These are phyloP conservation scores for Altica lythri DNA, from an alignment of 2,888 invertebrate species.

Conservation along the genomic window DNA sequence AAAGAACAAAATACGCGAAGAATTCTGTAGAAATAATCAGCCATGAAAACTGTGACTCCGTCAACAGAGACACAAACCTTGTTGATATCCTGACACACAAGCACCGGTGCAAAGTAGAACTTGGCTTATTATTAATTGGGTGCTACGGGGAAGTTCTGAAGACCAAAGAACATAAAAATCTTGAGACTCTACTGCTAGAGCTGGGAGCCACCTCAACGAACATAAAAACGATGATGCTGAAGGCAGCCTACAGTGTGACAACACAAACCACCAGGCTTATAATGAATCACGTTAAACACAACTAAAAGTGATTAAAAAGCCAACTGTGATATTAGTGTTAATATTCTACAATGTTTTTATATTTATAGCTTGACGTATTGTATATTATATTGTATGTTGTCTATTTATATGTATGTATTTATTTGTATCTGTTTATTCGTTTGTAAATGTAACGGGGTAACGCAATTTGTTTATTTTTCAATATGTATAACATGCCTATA, in stretches of 20 bases:
- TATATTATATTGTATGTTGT: too few species aligned
- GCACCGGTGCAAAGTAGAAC: not conserved
- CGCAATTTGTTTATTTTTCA: too few species aligned
- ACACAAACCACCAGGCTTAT: not conserved
- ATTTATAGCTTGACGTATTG: too few species aligned
- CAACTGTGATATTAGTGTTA: too few species aligned
- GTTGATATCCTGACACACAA: not conserved
- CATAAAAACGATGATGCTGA: not conserved
- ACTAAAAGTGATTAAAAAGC: too few species aligned
- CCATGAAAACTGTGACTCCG: not conserved
- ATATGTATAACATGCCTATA: too few species aligned
- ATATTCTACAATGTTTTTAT: too few species aligned
- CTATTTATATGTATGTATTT: too few species aligned
- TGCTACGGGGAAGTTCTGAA: not conserved
- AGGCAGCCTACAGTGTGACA: not conserved
- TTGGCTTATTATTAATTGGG: too few species aligned
- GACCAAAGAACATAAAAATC: not conserved
- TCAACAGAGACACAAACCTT: not conserved
- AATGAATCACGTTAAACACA: not conserved
- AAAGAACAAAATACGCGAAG: not conserved
- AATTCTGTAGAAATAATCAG: too few species aligned
- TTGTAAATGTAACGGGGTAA: too few species aligned
- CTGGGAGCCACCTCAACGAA: not conserved
- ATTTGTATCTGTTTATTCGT: too few species aligned
- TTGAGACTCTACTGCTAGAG: not conserved